Evolutionary conservation across 2,113 vertebrate species (phyloP), one percentile per base, ranked within the genome.

Genomic region (Hyla sarda): DNA sequence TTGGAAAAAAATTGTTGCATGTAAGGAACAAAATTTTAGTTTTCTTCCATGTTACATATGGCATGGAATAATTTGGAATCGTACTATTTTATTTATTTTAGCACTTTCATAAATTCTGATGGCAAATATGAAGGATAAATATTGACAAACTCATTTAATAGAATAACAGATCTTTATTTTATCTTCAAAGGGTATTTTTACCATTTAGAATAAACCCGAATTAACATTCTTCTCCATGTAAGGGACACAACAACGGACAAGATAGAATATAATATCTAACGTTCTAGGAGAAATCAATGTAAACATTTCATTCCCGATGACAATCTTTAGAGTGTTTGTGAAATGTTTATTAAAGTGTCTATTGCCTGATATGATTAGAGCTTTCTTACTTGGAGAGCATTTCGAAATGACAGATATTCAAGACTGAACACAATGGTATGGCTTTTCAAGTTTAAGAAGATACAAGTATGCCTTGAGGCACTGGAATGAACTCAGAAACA

Each of bases 401-500:
- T 86, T 86, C 30, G 32, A 85, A 90, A 77, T 88, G 88, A 89
- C 88, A 92, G 85, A 90, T 90, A 91, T 87, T 92, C 89, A 88
- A 91, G 90, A 89, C 77, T 75, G 88, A 90, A 91, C 87, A 82
- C 89, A 92, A 89, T 88, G 85, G 91, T 88, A 87, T 21, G 87
- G 88, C 87, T 91, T 87, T 82, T 81, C 0, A 91, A 91, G 87
- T 91, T 91, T 87, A 87, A 92, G 88, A 83, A 88, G 56, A 87
- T 69, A 23, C 87, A 82, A 90, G 73, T 88, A 84, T 92, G 92
- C 91, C 92, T 89, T 84, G 74, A 89, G 91, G 90, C 91, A 88
- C 23, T 71, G 82, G 89, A 89, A 92, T 93, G 90, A 91, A 91
- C 87, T 93, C 92, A 92, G 84, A 92, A 92, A 87, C 90, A 90